A percentile compares a stretch with the other conserved stretches of the same genome.
Conservation (phyloP, 2,888 invertebrate species). For the Copidosoma aretas region DNA sequence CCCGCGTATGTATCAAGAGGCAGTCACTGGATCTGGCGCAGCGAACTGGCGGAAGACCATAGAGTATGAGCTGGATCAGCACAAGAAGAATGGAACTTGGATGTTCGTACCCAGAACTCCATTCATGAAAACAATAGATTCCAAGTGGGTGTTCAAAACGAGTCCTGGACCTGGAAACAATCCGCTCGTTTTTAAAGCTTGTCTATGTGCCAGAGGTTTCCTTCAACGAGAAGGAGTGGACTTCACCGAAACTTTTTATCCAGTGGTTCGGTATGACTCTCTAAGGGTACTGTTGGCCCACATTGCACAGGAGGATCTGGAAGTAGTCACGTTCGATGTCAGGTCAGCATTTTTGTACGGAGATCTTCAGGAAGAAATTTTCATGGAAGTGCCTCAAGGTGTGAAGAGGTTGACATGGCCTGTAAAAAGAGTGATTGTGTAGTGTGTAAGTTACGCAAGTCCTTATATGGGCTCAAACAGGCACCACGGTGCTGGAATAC, state of each 20-base stretch:
- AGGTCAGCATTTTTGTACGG: constrained; percentile 28
- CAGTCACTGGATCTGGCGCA: constrained; percentile 13
- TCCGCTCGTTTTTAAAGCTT: constrained; percentile 16
- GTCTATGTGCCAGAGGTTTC: constrained; percentile 31
- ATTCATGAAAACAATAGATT: constrained; percentile 20
- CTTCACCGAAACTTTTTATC: constrained; percentile 32
- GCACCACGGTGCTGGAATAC: not conserved
- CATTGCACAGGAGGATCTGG: constrained; percentile 21
- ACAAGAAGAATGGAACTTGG: constrained; percentile 26
- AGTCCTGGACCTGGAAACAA: not conserved
- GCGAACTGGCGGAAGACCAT: constrained; percentile 26
- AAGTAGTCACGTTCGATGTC: constrained; percentile 29
- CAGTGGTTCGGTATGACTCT: constrained; percentile 34
- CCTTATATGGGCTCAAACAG: constrained; percentile 11
- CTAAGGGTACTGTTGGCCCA: constrained; percentile 22
- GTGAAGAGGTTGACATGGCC: not conserved
- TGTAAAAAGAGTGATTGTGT: not conserved
- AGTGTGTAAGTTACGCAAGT: constrained; percentile 7
- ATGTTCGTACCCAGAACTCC: not conserved
- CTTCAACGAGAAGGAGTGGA: constrained; percentile 23
- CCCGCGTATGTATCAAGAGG: constrained; percentile 17
- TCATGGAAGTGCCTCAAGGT: constrained; percentile 20
- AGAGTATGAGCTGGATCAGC: constrained; percentile 29
- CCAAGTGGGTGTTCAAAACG: constrained; percentile 35
- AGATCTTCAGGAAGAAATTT: constrained; percentile 18